A percentile compares a stretch with the other conserved stretches of the same genome.
These are phyloP conservation scores for Leptinotarsa juncta DNA, from an alignment of 2,888 invertebrate genomes.

Conservation along the genomic window DNA sequence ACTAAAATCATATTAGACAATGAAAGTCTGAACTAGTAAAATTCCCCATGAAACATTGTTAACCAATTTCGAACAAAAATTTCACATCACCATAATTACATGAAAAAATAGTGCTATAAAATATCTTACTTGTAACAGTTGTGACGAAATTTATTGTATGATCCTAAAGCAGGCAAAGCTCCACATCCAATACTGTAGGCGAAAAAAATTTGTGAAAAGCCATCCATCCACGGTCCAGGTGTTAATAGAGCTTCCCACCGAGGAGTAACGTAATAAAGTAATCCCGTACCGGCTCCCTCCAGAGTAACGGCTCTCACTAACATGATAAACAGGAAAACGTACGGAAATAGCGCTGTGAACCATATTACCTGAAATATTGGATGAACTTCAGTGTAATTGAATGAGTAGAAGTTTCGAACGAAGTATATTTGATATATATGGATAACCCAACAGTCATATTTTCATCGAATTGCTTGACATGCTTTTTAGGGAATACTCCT, in stretches of 20 bases:
- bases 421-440: not conserved
- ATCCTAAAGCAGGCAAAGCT: conserved; percentile 78
- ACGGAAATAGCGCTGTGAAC: conserved; percentile 82
- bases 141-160: conserved; percentile 82
- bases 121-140: conserved; percentile 75
- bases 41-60: too few species aligned
- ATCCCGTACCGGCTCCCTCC: conserved; percentile 74
- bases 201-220: conserved; percentile 83
- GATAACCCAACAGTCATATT: not conserved
- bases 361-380: conserved; percentile 72
- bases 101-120: not conserved
- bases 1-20: too few species aligned
- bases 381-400: conserved; percentile 16
- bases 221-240: conserved; percentile 78
- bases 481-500: not conserved
- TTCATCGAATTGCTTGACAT: not conserved
- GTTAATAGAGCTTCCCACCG: conserved; percentile 68
- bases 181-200: conserved; percentile 83
- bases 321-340: conserved; percentile 76
- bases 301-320: conserved; percentile 76
- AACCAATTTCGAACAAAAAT: too few species aligned
- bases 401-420: conserved; percentile 4
- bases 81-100: not conserved
- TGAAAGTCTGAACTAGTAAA: too few species aligned
- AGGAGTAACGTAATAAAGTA: conserved; percentile 77